Evolutionary conservation across 1,140 invertebrate genomes (phyloP).

Genomic region (Eurosta solidaginis): DNA sequence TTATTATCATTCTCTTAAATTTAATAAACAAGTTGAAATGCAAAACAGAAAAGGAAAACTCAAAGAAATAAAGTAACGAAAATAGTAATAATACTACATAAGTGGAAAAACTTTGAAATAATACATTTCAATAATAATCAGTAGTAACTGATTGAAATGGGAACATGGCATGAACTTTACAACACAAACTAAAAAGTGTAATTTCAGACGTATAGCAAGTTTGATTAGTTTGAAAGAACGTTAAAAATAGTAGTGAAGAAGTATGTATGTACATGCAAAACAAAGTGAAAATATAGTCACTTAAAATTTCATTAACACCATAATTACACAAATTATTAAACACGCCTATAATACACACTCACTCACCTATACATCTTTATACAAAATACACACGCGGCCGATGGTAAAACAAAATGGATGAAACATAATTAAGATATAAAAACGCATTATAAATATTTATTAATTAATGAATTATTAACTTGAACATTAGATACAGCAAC

Average conservation of each 20-base stretch:
- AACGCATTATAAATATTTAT: conserved; percentile 20
- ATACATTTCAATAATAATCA: neutral
- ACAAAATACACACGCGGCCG: conserved; percentile 23
- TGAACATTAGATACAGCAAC: conserved; percentile 4
- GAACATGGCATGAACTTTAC: neutral
- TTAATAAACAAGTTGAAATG: conserved; percentile 31
- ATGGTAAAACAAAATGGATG: neutral
- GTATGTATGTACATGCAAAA: neutral
- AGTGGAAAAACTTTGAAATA: conserved; percentile 17
- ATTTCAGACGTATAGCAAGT: neutral
- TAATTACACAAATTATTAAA: neutral
- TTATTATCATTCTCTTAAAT: conserved; percentile 33
- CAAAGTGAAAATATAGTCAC: neutral
- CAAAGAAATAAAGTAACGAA: conserved; percentile 33
- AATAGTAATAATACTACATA: conserved; percentile 29
- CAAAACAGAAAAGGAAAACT: conserved; percentile 31
- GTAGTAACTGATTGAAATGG: neutral
- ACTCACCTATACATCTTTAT: too few relatives aligned
- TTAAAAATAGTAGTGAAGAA: neutral
- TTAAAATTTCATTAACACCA: conserved; percentile 20
- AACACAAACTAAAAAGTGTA: neutral
- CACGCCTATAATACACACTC: conserved; percentile 20
- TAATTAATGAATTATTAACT: conserved; percentile 27
- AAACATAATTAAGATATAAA: conserved; percentile 22
- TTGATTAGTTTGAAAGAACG: neutral